Conservation (phyloP, 2,113 vertebrate species). For the Micronycteris hirsuta region DNA sequence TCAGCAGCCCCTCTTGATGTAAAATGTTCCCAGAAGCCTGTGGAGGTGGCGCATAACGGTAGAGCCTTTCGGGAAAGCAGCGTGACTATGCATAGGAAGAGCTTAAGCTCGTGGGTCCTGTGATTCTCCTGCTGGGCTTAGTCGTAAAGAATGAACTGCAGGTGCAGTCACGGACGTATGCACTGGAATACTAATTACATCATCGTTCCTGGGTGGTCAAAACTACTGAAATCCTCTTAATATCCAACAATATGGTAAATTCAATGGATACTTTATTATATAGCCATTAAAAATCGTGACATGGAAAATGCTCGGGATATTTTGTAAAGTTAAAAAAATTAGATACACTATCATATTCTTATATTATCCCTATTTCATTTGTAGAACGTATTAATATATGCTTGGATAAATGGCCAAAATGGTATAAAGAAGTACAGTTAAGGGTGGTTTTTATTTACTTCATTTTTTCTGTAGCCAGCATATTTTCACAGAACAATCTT, state of each 20-base stretch:
- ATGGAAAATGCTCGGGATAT: neutral
- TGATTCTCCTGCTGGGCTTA: neutral
- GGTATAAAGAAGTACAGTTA: neutral
- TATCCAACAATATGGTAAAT: neutral
- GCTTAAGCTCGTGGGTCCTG: neutral
- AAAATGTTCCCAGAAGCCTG: neutral
- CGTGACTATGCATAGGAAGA: neutral
- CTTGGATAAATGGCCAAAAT: neutral
- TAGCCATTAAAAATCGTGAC: neutral
- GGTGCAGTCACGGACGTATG: neutral
- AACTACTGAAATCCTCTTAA: neutral
- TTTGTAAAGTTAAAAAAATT: neutral
- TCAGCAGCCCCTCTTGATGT: neutral
- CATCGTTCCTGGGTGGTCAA: neutral
- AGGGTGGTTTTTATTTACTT: neutral
- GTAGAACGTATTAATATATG: neutral
- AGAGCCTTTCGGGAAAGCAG: neutral
- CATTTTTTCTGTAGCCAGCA: neutral
- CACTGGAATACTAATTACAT: neutral
- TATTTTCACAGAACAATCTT: neutral
- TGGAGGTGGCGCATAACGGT: no score
- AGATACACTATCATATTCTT: neutral
- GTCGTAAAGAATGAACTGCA: neutral
- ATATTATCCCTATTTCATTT: neutral
- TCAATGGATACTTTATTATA: neutral